These are phyloP conservation scores for Cephus cinctus DNA, from an alignment of 1,140 invertebrate genomes.

Conservation along the genomic window DNA sequence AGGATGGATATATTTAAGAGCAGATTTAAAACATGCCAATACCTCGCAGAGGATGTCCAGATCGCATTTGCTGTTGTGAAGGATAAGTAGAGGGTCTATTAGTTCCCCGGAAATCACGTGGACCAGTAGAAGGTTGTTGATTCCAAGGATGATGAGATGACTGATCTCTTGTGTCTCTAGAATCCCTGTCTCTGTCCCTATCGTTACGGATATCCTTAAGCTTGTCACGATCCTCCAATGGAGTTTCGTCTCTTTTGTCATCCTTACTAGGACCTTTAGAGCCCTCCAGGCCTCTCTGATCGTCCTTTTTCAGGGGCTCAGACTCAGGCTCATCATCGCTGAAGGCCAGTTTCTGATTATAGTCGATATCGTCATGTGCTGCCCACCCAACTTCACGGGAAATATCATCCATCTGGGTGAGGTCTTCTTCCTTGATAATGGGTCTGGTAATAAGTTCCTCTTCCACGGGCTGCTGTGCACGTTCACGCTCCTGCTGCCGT, in stretches of 20 bases:
- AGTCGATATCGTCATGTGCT: constrained; percentile 89
- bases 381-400: constrained; percentile 88
- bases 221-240: constrained; percentile 37
- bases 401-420: constrained; percentile 89
- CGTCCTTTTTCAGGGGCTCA: constrained; percentile 29
- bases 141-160: constrained; percentile 42
- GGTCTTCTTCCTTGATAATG: constrained; percentile 89
- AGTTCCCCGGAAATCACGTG: constrained; percentile 45
- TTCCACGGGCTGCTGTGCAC: constrained; percentile 26
- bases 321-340: constrained; percentile 81
- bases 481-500: constrained; percentile 38
- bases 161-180: constrained; percentile 32
- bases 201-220: constrained; percentile 38
- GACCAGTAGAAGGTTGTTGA: constrained; percentile 25
- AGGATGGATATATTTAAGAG: background rate
- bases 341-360: constrained; percentile 91
- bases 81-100: constrained; percentile 31
- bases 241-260: constrained; percentile 36
- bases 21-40: background rate
- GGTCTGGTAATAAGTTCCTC: constrained; percentile 64
- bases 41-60: constrained; percentile 43
- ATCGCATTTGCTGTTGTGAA: constrained; percentile 34
- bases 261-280: no score
- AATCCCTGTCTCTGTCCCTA: constrained; percentile 30
- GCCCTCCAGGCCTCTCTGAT: constrained; percentile 23